A percentile compares a stretch with the other conserved stretches of the same genome.
Evolutionary conservation across 2,888 invertebrate species (phyloP).

Genomic region (Elmis aenea): DNA sequence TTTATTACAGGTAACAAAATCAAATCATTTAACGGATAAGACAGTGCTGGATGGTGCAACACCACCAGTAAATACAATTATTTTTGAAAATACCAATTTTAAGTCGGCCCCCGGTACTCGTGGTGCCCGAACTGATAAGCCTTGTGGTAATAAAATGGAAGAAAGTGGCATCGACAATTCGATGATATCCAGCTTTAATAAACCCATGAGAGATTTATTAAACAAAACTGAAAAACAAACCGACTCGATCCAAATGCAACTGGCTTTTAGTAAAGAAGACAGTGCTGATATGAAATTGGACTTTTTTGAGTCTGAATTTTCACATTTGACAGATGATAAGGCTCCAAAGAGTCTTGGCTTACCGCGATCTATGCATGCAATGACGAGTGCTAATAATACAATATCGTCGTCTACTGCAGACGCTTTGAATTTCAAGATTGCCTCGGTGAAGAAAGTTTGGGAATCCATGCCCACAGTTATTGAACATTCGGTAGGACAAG

Average conservation of each 20-base stretch:
- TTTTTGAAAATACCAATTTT: slow-evolving; percentile 89
- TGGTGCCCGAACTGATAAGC: slow-evolving; percentile 53
- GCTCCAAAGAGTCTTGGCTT: slow-evolving; percentile 51
- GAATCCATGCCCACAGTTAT: slow-evolving; percentile 68
- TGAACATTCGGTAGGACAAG: slow-evolving; percentile 50
- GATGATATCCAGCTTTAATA: slow-evolving; percentile 47
- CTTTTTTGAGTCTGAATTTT: slow-evolving; percentile 83
- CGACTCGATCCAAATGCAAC: slow-evolving; percentile 53
- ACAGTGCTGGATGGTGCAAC: slow-evolving; percentile 68
- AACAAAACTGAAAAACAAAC: slow-evolving; percentile 38
- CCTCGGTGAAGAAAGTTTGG: slow-evolving; percentile 89
- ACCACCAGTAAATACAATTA: slow-evolving; percentile 80
- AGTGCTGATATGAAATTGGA: slow-evolving; percentile 86
- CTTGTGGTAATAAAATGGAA: slow-evolving; percentile 54
- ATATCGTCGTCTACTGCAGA: slow-evolving; percentile 82
- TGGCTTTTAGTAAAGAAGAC: slow-evolving; percentile 71
- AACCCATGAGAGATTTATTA: slow-evolving; percentile 48
- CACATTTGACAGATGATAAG: slow-evolving; percentile 70
- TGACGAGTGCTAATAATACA: slow-evolving; percentile 59
- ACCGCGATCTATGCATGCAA: slow-evolving; percentile 57
- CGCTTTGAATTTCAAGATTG: slow-evolving; percentile 83
- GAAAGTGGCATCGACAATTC: slow-evolving; percentile 45
- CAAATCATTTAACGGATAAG: slow-evolving; percentile 39
- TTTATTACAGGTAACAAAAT: no score
- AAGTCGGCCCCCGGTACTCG: slow-evolving; percentile 65